Evolutionary conservation across 2,797 vertebrate genomes (phyloP).

Genomic region (Spinus olivaceus): DNA sequence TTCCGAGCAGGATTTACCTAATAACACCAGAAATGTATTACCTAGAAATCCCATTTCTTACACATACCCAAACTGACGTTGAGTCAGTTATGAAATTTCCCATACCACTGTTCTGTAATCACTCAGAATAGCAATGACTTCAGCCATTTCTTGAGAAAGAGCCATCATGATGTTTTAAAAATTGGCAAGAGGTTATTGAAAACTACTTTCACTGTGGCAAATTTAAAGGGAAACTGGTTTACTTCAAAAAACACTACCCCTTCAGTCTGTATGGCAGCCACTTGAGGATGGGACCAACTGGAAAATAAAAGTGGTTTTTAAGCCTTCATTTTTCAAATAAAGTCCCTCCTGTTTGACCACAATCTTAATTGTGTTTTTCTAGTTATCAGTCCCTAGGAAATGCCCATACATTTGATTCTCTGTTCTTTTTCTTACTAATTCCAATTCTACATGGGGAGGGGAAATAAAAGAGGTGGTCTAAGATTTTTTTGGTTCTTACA

Average conservation of each 20-base stretch:
- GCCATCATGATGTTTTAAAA: not conserved
- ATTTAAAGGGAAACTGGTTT: not conserved
- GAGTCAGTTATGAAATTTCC: not conserved
- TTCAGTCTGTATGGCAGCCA: not conserved
- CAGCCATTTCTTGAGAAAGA: not conserved
- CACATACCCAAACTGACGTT: not conserved
- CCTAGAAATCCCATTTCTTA: slow-evolving; percentile 25
- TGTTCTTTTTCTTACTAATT: not conserved
- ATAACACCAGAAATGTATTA: not conserved
- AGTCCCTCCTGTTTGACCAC: not conserved
- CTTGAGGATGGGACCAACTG: not conserved
- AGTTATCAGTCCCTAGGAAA: not conserved
- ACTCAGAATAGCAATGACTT: slow-evolving; percentile 5
- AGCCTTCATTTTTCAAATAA: not conserved
- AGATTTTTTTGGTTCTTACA: not conserved
- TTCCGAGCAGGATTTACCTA: not conserved
- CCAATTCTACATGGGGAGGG: not conserved
- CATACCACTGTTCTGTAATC: not conserved
- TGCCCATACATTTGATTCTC: not conserved
- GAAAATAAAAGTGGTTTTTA: not conserved
- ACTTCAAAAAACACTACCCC: not conserved
- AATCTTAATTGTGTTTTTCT: not conserved
- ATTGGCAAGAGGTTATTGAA: not conserved
- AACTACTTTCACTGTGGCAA: not conserved
- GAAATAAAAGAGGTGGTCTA: not conserved